Percentiles rank a stretch among this genome's conserved stretches.
phyloP scores from a whole-genome alignment of 2,888 invertebrate species.

The Dione vanillae region DNA sequence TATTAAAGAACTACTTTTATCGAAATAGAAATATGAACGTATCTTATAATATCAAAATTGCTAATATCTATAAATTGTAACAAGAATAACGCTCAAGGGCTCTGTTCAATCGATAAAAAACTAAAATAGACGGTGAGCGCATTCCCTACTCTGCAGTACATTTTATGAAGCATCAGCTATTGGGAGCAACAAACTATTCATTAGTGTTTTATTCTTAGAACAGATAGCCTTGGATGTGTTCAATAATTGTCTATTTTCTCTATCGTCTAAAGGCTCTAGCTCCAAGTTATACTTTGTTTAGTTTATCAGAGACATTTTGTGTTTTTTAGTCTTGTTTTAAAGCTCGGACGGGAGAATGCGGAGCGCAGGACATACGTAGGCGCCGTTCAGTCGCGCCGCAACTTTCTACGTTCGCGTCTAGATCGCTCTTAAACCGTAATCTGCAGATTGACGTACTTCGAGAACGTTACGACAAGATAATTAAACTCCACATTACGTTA shows the following conservation, averaged over 20 bases:
- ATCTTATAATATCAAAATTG: slow-evolving; percentile 11
- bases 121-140: slow-evolving; percentile 39
- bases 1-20: background rate
- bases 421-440: slow-evolving; percentile 82
- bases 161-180: slow-evolving; percentile 51
- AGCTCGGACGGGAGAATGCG: slow-evolving; percentile 77
- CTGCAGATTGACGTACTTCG: slow-evolving; percentile 79
- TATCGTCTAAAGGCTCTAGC: slow-evolving; percentile 55
- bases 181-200: slow-evolving; percentile 56
- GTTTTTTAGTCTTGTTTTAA: slow-evolving; percentile 74
- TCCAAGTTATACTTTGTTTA: slow-evolving; percentile 64
- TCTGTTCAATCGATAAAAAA: slow-evolving; percentile 39
- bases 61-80: slow-evolving; percentile 33
- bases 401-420: slow-evolving; percentile 83
- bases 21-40: too few species aligned
- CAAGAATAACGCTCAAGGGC: slow-evolving; percentile 33
- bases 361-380: slow-evolving; percentile 80
- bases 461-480: slow-evolving; percentile 78
- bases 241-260: slow-evolving; percentile 66
- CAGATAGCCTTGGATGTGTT: slow-evolving; percentile 52
- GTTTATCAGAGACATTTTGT: slow-evolving; percentile 69
- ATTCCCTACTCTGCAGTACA: slow-evolving; percentile 46
- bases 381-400: slow-evolving; percentile 82
- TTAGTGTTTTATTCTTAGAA: slow-evolving; percentile 57
- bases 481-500: slow-evolving; percentile 73